Evolutionary conservation across 2,888 invertebrate species (phyloP), one percentile per base, ranked within the genome.

Genomic region (Watsonalla cultraria): DNA sequence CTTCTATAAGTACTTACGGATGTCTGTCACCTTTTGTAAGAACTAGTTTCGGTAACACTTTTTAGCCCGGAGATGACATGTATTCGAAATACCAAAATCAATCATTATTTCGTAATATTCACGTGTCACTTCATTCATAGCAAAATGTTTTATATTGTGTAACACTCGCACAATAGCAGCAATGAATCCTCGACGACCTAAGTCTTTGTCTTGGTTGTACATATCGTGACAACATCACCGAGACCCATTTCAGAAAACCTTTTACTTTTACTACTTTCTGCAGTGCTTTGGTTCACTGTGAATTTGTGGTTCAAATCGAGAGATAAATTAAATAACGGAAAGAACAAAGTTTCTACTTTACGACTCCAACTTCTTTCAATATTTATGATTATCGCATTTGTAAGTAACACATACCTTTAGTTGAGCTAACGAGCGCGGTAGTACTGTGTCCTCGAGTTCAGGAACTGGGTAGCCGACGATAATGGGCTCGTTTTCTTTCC

Each of bases 391-490:
- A 42, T 42, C 0, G 11, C 42, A 5, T 42, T 42, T 42, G 11
- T 8, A 42, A 42, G 11, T 0, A 42, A 11, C 52, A 55, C 63
- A 76, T 80, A 85, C 93, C 91, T 85, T 71, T 62, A 91, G 71
- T 66, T 88, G 81, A 1, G 72, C 77, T 53, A 92, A 70, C 54
- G 89, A 83, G 54, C 88, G 77, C 0, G 92, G 92, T 46, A 83
- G 68, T 52, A 92, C 67, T 48, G 72, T 70, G 33, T 81, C 74
- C 55, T 84, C 78, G 8, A 92, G 69, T 45, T 86, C 81, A 24
- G 73, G 60, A 42, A 72, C 61, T 1, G 92, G 92, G 69, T 92
- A 92, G 7, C 92, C 92, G 4, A 92, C 82, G 0, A 71, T 72
- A 47, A 92, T 70, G 2, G 88, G 84, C 58, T 84, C 82, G 9